Evolutionary conservation across 2,113 vertebrate species (phyloP), one percentile per base, ranked within the genome.

Genomic region (Setophaga petechia): DNA sequence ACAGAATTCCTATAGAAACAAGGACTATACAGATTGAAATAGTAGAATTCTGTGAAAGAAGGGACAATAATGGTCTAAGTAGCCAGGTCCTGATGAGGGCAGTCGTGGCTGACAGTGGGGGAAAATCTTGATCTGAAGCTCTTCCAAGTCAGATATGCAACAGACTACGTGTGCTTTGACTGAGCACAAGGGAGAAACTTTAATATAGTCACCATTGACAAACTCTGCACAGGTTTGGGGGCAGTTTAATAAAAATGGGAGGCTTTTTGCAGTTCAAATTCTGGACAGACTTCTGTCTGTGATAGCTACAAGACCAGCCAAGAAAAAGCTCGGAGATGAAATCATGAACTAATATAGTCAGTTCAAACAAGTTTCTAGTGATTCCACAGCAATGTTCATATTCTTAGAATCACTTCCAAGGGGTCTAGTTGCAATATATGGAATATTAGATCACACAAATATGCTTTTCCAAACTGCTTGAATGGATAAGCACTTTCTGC

Each of bases 1-100:
- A 57, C 33, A 90, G 37, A 72, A 93, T 94, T 94, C 28, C 44
- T 37, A 65, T 44, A 90, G 72, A 86, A 94, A 71, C 35, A 92
- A 83, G 84, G 79, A 52, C 68, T 57, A n/a, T 6, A 54, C 49
- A 66, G 72, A 52, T 14, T 49, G 39, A 78, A 91, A 68, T 3
- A 49, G 68, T 6, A 63, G 61, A 86, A 71, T 55, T 88, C 68
- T 47, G 33, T 77, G 76, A 81, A 94, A 74, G 0, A 3, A n/a
- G 31, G 31, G n/a, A 22, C 74, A 94, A 51, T 23, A 87, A 52
- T 5, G 41, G 84, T 52, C 39, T 57, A 46, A 76, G 74, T 73
- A 76, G 46, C 58, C n/a, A 46, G 35, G 59, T 68, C 71, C 74
- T 85, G 74, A 89, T 58, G 71, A 91, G 46, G 75, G 62, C 83